Evolutionary conservation across 2,113 vertebrate genomes (phyloP), one percentile per base, ranked within the genome.

Genomic region (Pampusana beccarii): DNA sequence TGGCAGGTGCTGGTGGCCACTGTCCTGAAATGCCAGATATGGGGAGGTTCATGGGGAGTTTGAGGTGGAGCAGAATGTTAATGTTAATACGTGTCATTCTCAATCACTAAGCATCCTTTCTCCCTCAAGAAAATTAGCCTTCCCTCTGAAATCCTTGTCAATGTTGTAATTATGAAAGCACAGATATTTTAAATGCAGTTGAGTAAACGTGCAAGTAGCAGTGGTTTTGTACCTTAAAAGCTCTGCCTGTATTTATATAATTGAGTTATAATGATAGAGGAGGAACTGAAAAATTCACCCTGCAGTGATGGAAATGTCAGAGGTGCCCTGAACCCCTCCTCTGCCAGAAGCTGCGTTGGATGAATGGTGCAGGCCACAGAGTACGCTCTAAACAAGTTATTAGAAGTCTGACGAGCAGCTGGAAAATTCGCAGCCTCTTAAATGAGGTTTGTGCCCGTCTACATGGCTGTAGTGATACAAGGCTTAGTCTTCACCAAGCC

Each of bases 191-290:
- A 90, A 94, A 90, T 56, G 58, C 51, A 70, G 60, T 46, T 82
- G 48, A 89, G 33, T 79, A 94, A 89, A 84, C 53, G 57, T 70
- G 60, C 46, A 50, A 96, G 67, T 38, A 2, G 9, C 5, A 1
- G 65, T 64, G 56, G 25, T 26, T 93, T 91, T 8, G 18, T 82
- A 72, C 57, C 88, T 90, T 82, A 82, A 91, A 92, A 93, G 81
- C 70, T 72, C 74, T 88, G 74, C 40, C 62, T 82, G 57, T 79
- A 60, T 82, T 93, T 91, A 69, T 82, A 13, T 85, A 91, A 88
- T 91, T 75, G 87, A 53, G 42, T 81, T 85, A 38, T 88, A 90
- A 93, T 92, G 61, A 86, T 23, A 90, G 81, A 91, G 71, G 53
- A 94, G 70, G 53, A 93, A 91, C 66, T 87, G 57, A 67, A 97